Base-by-base conservation (phyloP, 2,113 vertebrate genomes). In the Drymodes brunneopygia region DNA sequence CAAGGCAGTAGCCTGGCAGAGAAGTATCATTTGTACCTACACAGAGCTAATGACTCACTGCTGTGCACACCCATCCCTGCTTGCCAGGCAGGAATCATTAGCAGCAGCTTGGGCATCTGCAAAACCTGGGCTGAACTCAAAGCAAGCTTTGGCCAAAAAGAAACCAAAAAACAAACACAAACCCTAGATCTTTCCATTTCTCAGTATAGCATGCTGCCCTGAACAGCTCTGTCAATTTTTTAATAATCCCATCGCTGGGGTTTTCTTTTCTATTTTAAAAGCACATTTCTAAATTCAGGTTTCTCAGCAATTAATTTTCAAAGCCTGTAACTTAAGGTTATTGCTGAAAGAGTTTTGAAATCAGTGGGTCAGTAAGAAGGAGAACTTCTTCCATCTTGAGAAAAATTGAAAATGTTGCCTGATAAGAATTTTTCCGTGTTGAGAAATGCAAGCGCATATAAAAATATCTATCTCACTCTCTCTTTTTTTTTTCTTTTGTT, bases 161-260 rank as follows among this genome's bases (percentile, higher is more conserved):
- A n/a, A 31, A 28, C 15, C 6, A 42, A 44, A 15, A 31, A 31
- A 2, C 14, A 29, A 38, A 40, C 23, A 33, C 10, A 45, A 61
- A 44, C 1, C 2, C 15, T 24, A 79, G 11, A 10, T 64, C 11
- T 58, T 92, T 75, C 24, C 3, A 35, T 82, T 82, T 67, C 53
- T 88, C 61, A 29, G 23, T 48, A 38, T 25, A 51, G 48, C 29
- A 61, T 31, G 22, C 28, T 58, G 14, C 8, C 28, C 19, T 70
- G 27, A 79, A 42, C 12, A 66, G 7, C n/a, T 45, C 20, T 24
- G 29, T 65, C 56, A 36, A 4, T 42, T 74, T 73, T 64, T 74
- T 15, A 42, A 1, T 17, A 73, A 61, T 58, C 3, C 18, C 18
- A 51, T 19, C 0, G 0, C 14, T 72, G 21, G 6, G 1, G 0